Base-by-base conservation (phyloP, 2,797 vertebrate genomes). In the Dendrocincla fuliginosa region DNA sequence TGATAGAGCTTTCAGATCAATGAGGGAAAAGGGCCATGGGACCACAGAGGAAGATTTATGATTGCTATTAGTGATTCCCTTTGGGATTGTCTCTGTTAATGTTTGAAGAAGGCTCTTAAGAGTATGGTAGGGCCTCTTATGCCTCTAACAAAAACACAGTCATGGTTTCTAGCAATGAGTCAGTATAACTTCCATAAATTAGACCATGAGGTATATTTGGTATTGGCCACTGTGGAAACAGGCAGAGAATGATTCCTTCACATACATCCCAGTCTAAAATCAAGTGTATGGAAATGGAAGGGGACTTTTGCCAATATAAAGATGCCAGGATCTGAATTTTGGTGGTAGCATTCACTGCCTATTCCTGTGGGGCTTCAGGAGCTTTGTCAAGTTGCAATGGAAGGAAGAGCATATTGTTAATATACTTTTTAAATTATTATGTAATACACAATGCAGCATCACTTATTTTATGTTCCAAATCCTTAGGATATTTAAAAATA, bases 21-120 rank as follows among this genome's bases (percentile, higher is more conserved):
- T 0, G 2, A 5, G 68, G 42, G 44, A 18, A 92, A 89, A 79
- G 83, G 67, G 76, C 79, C 47, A 9, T 2, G 7, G 61, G 85
- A 39, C 35, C 41, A 73, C 7, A 60, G 80, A 84, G 63, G 63
- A 81, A 74, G 85, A 87, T 88, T 88, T 91, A 89, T 65, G 75
- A 13, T 55, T 42, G 75, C 64, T 90, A 77, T 93, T 92, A 94
- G 49, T 0, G 0, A 35, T 76, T 93, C 94, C 83, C 83, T 89
- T 19, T 41, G 74, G 89, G 85, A 50, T 53, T 82, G 44, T 83
- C 74, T 85, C 83, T 88, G 92, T 86, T 94, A 87, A 82, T 93
- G 87, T 84, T 93, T 91, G 74, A 91, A 84, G 80, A 87, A 92
- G 85, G 65, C 89, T 91, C 85, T 81, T 85, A 89, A 79, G 76